A percentile compares a stretch with the other conserved stretches of the same genome.
phyloP scores from a whole-genome alignment of 1,140 invertebrate genomes.

The Aculops lycopersici region DNA sequence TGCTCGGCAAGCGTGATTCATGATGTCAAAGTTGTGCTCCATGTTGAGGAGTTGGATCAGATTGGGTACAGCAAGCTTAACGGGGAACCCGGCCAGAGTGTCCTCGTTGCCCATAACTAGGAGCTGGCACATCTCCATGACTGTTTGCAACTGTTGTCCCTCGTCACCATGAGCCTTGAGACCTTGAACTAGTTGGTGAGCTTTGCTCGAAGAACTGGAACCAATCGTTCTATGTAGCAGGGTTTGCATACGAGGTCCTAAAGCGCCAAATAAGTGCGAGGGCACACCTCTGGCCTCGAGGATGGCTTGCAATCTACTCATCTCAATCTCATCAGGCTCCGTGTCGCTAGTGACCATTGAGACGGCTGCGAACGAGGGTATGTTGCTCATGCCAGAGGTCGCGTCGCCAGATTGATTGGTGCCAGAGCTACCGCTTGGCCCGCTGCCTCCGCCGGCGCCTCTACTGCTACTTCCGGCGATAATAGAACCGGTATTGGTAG shows the following conservation, averaged over 20 bases:
- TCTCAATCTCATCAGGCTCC: constrained; percentile 18
- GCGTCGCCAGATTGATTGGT: no score
- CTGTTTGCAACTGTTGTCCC: constrained; percentile 76
- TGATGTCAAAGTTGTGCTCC: constrained; percentile 97
- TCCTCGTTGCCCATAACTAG: constrained; percentile 98
- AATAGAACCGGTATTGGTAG: no score
- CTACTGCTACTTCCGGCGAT: not conserved
- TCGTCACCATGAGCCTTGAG: constrained; percentile 76
- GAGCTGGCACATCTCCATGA: constrained; percentile 94
- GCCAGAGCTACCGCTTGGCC: not conserved
- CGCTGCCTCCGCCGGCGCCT: not conserved
- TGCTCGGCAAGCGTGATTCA: constrained; percentile 92
- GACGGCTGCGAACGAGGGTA: constrained; percentile 6
- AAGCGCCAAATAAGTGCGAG: constrained; percentile 67
- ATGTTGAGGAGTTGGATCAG: constrained; percentile 53
- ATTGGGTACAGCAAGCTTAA: constrained; percentile 83
- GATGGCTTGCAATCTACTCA: constrained; percentile 22
- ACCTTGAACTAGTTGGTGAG: constrained; percentile 63
- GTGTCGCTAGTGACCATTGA: constrained; percentile 14
- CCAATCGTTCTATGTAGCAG: constrained; percentile 68
- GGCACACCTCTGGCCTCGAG: constrained; percentile 72
- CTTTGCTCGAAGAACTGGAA: constrained; percentile 35
- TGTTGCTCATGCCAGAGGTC: not conserved
- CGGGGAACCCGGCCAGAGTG: constrained; percentile 80
- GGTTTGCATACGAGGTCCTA: constrained; percentile 87